These are phyloP conservation scores for Polyodon spathula DNA, from an alignment of 2,113 vertebrate species.

Conservation along the genomic window DNA sequence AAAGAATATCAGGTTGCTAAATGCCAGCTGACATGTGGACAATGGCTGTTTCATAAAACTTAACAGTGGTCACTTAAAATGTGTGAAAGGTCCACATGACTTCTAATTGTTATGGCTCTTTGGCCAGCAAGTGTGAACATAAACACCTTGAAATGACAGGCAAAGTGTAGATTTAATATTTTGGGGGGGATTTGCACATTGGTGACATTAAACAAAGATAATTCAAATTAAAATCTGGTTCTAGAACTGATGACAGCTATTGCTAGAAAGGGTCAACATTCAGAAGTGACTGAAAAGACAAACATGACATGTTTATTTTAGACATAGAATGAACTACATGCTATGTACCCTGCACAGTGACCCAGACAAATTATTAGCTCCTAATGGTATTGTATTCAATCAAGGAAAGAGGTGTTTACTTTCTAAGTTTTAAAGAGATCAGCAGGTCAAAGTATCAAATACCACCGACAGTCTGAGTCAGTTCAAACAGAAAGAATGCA, in stretches of 20 bases:
- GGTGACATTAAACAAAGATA: too few relatives aligned
- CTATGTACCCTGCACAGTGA: slow-evolving; percentile 18
- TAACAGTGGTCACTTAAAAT: neutral
- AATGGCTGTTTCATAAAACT: neutral
- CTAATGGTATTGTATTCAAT: slow-evolving; percentile 23
- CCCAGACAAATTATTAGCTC: slow-evolving; percentile 23
- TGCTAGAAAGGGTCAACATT: slow-evolving; percentile 10
- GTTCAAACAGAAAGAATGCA: slow-evolving; percentile 15
- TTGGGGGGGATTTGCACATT: too few relatives aligned
- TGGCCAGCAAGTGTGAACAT: too few relatives aligned
- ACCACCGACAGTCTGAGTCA: slow-evolving; percentile 1
- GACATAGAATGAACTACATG: slow-evolving; percentile 17
- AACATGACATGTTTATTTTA: slow-evolving; percentile 24
- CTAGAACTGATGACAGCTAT: neutral
- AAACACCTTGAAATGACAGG: too few relatives aligned
- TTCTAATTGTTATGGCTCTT: neutral
- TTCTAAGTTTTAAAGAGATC: slow-evolving; percentile 24
- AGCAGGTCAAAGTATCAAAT: slow-evolving; percentile 24
- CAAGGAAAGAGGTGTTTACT: slow-evolving; percentile 16
- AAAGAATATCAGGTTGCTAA: neutral
- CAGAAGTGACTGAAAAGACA: slow-evolving; percentile 16
- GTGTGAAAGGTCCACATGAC: neutral
- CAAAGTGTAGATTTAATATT: too few relatives aligned
- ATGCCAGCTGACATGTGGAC: neutral
- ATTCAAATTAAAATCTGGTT: neutral